These are phyloP conservation scores for Cydia splendana DNA, from an alignment of 1,140 invertebrate species.

Conservation along the genomic window DNA sequence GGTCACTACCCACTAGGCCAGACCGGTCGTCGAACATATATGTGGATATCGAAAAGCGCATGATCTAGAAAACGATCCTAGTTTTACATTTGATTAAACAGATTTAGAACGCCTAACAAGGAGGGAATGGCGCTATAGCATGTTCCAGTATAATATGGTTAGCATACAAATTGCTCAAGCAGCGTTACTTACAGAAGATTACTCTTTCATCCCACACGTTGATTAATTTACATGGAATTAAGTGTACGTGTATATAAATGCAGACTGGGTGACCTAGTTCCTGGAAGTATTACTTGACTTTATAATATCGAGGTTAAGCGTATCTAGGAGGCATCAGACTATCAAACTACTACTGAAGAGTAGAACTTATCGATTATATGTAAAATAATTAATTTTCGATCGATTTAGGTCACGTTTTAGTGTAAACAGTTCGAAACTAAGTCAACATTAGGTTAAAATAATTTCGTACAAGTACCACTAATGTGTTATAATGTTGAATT, in stretches of 20 bases:
- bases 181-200: neutral
- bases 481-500: no score
- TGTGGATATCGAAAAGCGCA: neutral
- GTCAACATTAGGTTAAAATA: no score
- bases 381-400: neutral
- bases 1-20: no score
- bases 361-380: neutral
- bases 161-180: neutral
- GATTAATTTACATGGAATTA: constrained; percentile 27
- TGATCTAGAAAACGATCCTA: neutral
- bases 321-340: neutral
- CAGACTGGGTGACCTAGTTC: constrained; percentile 6
- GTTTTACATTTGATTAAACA: neutral
- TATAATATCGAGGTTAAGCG: constrained; percentile 19
- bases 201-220: neutral
- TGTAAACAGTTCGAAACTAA: neutral
- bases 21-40: no score
- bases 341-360: neutral
- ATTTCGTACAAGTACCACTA: no score
- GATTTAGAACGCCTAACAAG: neutral
- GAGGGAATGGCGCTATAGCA: neutral
- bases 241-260: neutral
- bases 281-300: constrained; percentile 3
- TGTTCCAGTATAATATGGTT: neutral
- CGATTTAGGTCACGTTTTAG: neutral